Evolutionary conservation across 2,888 invertebrate species (phyloP).

Genomic region (Drosophila diplacantha): DNA sequence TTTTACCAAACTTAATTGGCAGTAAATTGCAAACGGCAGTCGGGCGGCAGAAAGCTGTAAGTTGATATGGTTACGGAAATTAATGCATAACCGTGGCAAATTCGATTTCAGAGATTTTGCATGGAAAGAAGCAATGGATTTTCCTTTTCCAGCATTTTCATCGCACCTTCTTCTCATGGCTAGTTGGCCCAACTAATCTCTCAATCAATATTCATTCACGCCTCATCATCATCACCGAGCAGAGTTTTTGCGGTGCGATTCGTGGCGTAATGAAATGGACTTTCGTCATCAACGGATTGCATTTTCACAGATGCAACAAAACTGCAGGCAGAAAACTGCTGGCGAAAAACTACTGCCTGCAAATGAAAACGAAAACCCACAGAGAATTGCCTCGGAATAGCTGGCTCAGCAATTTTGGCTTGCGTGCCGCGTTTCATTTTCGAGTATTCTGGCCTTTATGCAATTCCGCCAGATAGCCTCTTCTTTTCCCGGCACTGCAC

Average conservation of each 20-base stretch:
- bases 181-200: conserved; percentile 32
- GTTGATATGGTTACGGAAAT: conserved; percentile 36
- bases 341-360: neutral
- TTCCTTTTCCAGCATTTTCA: conserved; percentile 4
- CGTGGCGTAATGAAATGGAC: conserved; percentile 28
- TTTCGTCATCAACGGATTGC: conserved; percentile 41
- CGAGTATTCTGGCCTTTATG: conserved; percentile 47
- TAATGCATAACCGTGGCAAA: conserved; percentile 15
- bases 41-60: conserved; percentile 16
- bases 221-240: conserved; percentile 23
- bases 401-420: conserved; percentile 44
- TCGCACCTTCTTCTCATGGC: conserved; percentile 13
- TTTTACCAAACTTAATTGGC: conserved; percentile 25
- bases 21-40: conserved; percentile 30
- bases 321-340: neutral
- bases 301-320: conserved; percentile 19
- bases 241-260: conserved; percentile 16
- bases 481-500: conserved; percentile 25
- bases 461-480: conserved; percentile 48
- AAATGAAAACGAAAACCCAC: conserved; percentile 14
- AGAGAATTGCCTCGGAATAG: conserved; percentile 26
- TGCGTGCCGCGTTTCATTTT: conserved; percentile 25
- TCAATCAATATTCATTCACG: conserved; percentile 29
- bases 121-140: neutral
- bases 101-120: conserved; percentile 19